Evolutionary conservation across 2,113 vertebrate species (phyloP).

Genomic region (Eptesicus fuscus): DNA sequence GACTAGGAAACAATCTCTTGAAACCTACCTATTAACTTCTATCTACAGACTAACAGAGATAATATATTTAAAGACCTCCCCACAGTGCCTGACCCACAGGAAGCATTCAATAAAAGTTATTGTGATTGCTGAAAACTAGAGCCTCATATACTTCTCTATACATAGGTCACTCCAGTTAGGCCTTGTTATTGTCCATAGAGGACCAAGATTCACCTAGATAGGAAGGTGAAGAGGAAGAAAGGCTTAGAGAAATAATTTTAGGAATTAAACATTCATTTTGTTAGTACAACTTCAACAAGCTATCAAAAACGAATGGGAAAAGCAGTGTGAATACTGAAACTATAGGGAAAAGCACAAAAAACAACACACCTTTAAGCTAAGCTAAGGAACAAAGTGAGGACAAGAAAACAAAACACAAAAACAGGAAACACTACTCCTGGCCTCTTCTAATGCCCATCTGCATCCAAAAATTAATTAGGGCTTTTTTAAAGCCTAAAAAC

Average conservation of each 20-base stretch:
- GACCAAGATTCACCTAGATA: background rate
- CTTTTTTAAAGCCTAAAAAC: background rate
- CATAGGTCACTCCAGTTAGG: background rate
- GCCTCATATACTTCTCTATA: background rate
- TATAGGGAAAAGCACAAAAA: background rate
- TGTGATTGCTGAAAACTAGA: background rate
- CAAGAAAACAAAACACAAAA: background rate
- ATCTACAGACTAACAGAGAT: background rate
- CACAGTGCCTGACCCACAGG: background rate
- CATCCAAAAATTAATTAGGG: background rate
- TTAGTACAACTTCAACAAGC: background rate
- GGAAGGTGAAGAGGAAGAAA: background rate
- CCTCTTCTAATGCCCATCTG: background rate
- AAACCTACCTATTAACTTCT: background rate
- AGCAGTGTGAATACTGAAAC: background rate
- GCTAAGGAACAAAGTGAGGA: background rate
- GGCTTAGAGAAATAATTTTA: background rate
- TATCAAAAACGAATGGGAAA: background rate
- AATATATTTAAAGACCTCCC: background rate
- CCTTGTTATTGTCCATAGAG: background rate
- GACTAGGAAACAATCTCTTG: background rate
- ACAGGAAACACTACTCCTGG: background rate
- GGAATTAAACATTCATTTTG: background rate
- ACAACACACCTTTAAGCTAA: background rate
- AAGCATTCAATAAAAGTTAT: background rate